These are phyloP conservation scores for human (Homo sapiens) DNA, from an alignment of 2,113 vertebrate species.

Conservation along the genomic window GRCh38 chr18:31655501-31656000, in stretches of 20 bases:
- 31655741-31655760: conserved; percentile 28
- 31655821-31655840: not conserved
- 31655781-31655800: conserved; percentile 37
- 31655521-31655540: not conserved
- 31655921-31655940: not conserved
- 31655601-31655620: conserved; percentile 27
- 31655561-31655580: not conserved
- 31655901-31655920: not conserved
- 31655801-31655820: conserved; percentile 8
- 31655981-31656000: not conserved
- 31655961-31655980: not conserved
- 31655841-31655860: not conserved
- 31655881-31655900: not conserved
- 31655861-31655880: not conserved
- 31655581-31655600: not conserved
- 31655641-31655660: conserved; percentile 48
- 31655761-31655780: conserved; percentile 29
- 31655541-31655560: rapidly evolving
- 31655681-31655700: conserved; percentile 35
- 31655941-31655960: not conserved
- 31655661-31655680: conserved; percentile 47
- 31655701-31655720: conserved; percentile 59
- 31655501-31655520: not conserved
- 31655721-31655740: conserved; percentile 63
- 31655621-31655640: conserved; percentile 44